Base-by-base conservation (phyloP, 2,113 vertebrate genomes). In the Erpornis zantholeuca region DNA sequence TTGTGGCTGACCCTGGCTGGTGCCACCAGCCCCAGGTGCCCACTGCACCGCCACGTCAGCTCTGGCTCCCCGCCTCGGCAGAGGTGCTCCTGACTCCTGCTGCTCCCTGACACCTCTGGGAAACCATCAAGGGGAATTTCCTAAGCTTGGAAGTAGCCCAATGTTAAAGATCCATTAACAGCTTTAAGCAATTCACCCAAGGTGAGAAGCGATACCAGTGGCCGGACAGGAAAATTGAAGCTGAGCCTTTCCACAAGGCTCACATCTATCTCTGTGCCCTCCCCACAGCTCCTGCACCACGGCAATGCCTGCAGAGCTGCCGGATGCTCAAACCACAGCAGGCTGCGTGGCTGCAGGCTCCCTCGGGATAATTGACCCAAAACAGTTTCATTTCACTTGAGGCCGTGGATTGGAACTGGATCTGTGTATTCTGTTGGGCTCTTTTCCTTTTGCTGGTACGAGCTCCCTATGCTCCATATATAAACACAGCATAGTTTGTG, bases 31-130 rank as follows among this genome's bases (percentile, higher is more conserved):
- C 40, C 27, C 0, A 0, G 11, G 11, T 27, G 15, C 28, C 29
- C 8, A 29, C 4, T 0, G 0, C 0, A 4, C 59, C 49, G 31
- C 16, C 47, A 11, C 24, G 24, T 19, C 36, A 9, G 70, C 44
- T n/a, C 44, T 1, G 1, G 18, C 22, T 63, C 15, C 33, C 45
- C 24, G 65, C 36, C 65, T 63, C 6, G 27, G 65, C 47, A 68
- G 35, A 76, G 35, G 28, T 9, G 40, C 38, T 80, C 60, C 24
- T 0, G 2, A 22, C 45, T 60, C 52, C 42, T 19, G 28, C 42
- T 27, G 82, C 38, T 56, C 42, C 72, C 49, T 7, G 12, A 52
- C 13, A 42, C 10, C 31, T 5, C 11, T 0, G 15, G n/a, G 10
- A 65, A 65, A 47, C 9, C 40, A 35, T 3, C 9, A 36, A 45